Evolutionary conservation across 2,113 vertebrate genomes (phyloP), one percentile per base, ranked within the genome.

Genomic region (Colaptes auratus): DNA sequence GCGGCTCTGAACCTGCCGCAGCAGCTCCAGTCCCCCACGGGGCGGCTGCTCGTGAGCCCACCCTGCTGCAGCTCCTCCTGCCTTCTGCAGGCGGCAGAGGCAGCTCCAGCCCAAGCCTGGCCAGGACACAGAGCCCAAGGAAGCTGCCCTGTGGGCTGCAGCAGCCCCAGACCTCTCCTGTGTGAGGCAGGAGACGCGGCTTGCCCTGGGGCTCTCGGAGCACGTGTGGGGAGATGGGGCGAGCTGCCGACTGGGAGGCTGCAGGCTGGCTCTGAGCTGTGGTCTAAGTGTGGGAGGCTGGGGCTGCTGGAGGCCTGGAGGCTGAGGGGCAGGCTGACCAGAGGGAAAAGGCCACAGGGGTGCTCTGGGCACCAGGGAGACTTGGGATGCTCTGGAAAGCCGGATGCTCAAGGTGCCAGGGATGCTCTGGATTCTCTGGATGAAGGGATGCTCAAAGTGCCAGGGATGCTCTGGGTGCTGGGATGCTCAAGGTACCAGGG

Each of bases 161-260:
- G 69, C 89, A 75, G 73, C 65, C 48, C 46, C 70, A 67, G 28
- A 36, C 6, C 61, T 33, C 88, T 28, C 3, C 4, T 30, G 83
- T 4, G 0, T 25, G 66, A 78, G 44, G 27, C 84, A 39, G 0
- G 3, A n/a, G 39, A n/a, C 0, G 20, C 16, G 64, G 31, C 56
- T 85, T 53, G 21, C 58, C 24, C 12, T 3, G 0, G 4, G 73
- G 25, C 33, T 27, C 39, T 39, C 4, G 39, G 39, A 39, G 39
- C n/a, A n/a, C 39, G 39, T 11, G 10, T 39, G 39, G 10, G 39
- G 39, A 66, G 39, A 27, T 0, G 9, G 74, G 48, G 27, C 13
- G 60, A 63, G 14, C 4, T 9, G 70, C 5, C 9, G 70, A 56
- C n/a, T n/a, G n/a, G n/a, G n/a, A n/a, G n/a, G n/a, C n/a, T n/a